A percentile compares a stretch with the other conserved stretches of the same genome.
Evolutionary conservation across 2,113 vertebrate genomes (phyloP).

Genomic region (Myotis davidii): DNA sequence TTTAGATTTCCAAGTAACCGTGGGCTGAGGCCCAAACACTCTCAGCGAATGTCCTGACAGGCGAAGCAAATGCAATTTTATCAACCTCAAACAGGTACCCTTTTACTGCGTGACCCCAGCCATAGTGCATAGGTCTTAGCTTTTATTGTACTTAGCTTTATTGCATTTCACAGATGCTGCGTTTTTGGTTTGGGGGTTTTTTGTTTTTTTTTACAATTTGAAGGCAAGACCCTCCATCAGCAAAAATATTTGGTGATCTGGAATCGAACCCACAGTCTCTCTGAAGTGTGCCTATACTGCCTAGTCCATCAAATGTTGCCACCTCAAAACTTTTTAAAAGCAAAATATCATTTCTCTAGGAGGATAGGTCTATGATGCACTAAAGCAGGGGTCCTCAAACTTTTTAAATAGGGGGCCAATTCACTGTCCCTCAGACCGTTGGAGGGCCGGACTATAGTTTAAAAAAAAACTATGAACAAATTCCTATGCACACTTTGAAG

Average conservation of each 20-base stretch:
- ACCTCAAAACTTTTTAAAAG: not conserved
- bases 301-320: not conserved
- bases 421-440: too few species aligned
- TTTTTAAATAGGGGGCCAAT: too few species aligned
- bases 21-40: not conserved
- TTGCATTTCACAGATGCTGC: not conserved
- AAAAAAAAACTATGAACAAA: too few species aligned
- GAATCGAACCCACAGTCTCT: too few species aligned
- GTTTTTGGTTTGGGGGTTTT: too few species aligned
- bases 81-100: not conserved
- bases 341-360: not conserved
- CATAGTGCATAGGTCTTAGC: not conserved
- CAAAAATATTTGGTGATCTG: not conserved
- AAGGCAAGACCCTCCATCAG: not conserved
- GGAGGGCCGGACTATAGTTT: too few species aligned
- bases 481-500: too few species aligned
- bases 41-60: not conserved
- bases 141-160: not conserved
- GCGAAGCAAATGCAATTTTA: not conserved
- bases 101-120: not conserved
- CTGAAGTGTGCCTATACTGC: not conserved
- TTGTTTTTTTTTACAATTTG: not conserved
- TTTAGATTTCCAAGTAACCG: slow-evolving; percentile 8
- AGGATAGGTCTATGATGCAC: not conserved
- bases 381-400: not conserved